These are phyloP conservation scores for Ichneumon xanthorius DNA, from an alignment of 2,888 invertebrate species.

Conservation along the genomic window DNA sequence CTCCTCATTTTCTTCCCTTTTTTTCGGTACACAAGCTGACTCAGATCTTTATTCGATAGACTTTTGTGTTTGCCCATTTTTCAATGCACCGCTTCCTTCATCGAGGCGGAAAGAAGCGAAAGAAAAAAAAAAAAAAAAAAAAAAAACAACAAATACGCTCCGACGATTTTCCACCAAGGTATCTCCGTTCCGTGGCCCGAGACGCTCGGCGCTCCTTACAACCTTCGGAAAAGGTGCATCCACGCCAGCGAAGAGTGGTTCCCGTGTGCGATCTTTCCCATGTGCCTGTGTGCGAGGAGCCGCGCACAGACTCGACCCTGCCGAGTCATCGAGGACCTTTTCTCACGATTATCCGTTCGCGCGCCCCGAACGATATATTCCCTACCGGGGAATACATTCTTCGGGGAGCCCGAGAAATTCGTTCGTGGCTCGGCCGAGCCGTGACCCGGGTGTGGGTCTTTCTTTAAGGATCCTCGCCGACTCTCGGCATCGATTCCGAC, in stretches of 20 bases:
- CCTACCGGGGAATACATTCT: constrained; percentile 5
- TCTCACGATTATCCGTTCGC: constrained; percentile 50
- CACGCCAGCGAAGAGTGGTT: neutral
- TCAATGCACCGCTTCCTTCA: neutral
- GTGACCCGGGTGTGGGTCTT: neutral
- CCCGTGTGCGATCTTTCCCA: neutral
- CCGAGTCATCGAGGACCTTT: constrained; percentile 51
- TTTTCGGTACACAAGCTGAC: neutral
- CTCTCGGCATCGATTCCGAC: constrained; percentile 59
- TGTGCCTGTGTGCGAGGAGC: neutral
- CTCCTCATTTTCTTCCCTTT: neutral
- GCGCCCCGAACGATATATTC: constrained; percentile 28
- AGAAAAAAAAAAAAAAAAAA: neutral
- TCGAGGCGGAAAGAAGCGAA: neutral
- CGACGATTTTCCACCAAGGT: neutral
- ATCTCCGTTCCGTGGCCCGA: neutral
- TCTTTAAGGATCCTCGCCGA: constrained; percentile 47
- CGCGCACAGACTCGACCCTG: constrained; percentile 37
- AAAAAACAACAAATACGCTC: neutral
- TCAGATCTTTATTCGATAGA: neutral
- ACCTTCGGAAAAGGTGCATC: constrained; percentile 1
- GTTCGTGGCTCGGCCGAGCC: constrained; percentile 2
- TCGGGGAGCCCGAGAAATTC: constrained; percentile 30
- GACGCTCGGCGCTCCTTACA: neutral
- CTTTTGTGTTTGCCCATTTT: neutral